Percentiles rank a stretch among this genome's conserved stretches.
These are phyloP conservation scores for Larimichthys polyactis DNA, from an alignment of 2,113 vertebrate genomes.

Conservation along the genomic window DNA sequence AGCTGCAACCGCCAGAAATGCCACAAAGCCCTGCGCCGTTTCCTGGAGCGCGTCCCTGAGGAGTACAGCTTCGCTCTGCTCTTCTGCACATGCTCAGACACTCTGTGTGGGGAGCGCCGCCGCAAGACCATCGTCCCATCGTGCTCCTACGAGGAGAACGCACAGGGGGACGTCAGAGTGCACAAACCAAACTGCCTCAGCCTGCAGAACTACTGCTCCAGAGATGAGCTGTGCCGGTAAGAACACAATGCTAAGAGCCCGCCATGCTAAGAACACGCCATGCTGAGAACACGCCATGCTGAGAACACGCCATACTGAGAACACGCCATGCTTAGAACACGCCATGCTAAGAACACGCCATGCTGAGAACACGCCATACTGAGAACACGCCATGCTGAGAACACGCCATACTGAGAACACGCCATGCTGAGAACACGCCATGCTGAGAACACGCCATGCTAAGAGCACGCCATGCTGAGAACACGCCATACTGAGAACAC, in stretches of 20 bases:
- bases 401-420: too few relatives aligned
- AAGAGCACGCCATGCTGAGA: too few relatives aligned
- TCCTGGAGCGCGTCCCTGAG: conserved; percentile 92
- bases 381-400: too few relatives aligned
- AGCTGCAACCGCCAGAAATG: conserved; percentile 91
- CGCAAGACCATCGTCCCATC: conserved; percentile 95
- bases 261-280: too few relatives aligned
- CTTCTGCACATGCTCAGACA: conserved; percentile 93
- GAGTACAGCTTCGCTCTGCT: conserved; percentile 92
- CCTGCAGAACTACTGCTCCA: conserved; percentile 88
- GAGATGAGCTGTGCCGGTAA: conserved; percentile 93
- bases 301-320: too few relatives aligned
- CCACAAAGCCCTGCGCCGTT: conserved; percentile 89
- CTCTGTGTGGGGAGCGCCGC: conserved; percentile 91
- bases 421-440: too few relatives aligned
- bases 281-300: conserved; percentile 59
- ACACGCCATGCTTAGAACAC: too few relatives aligned
- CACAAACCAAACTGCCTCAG: conserved; percentile 91
- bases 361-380: too few relatives aligned
- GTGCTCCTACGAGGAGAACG: conserved; percentile 88
- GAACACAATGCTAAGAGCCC: too few relatives aligned
- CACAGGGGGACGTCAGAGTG: conserved; percentile 80
- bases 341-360: too few relatives aligned
- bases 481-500: too few relatives aligned
- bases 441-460: too few relatives aligned